Evolutionary conservation across 2,888 invertebrate genomes (phyloP).

Genomic region (Hemicrepidius hirtus): DNA sequence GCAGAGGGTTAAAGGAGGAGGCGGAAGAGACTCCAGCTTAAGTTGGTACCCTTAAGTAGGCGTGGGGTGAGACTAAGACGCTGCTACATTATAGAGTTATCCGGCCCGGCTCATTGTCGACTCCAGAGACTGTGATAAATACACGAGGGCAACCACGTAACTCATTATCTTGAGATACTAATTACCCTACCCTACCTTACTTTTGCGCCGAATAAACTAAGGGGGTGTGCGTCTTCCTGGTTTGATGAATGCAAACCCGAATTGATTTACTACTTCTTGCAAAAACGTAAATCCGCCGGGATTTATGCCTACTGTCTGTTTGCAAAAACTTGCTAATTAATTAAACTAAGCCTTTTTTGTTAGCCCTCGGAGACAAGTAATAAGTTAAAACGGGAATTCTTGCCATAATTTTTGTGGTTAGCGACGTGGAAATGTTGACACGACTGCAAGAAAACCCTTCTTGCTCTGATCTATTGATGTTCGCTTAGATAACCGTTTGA

Average conservation of each 20-base stretch:
- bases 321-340: constrained; percentile 39
- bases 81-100: constrained; percentile 63
- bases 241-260: constrained; percentile 47
- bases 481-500: constrained; percentile 1
- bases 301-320: constrained; percentile 27
- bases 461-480: constrained; percentile 1
- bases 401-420: constrained; percentile 8
- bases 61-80: constrained; percentile 48
- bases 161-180: constrained; percentile 68
- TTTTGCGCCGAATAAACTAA: constrained; percentile 46
- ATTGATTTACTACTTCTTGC: constrained; percentile 45
- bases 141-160: constrained; percentile 67
- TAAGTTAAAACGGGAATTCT: constrained; percentile 14
- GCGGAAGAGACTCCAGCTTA: constrained; percentile 34
- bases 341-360: constrained; percentile 22
- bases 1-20: constrained; percentile 2
- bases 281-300: constrained; percentile 22
- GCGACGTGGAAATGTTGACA: background rate
- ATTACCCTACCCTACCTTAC: constrained; percentile 60
- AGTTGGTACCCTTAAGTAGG: constrained; percentile 32
- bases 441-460: background rate
- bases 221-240: constrained; percentile 40
- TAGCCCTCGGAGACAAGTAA: constrained; percentile 20
- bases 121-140: constrained; percentile 68
- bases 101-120: constrained; percentile 63